Conservation (phyloP, 2,888 invertebrate species). For the Drosophila ochracea region DNA sequence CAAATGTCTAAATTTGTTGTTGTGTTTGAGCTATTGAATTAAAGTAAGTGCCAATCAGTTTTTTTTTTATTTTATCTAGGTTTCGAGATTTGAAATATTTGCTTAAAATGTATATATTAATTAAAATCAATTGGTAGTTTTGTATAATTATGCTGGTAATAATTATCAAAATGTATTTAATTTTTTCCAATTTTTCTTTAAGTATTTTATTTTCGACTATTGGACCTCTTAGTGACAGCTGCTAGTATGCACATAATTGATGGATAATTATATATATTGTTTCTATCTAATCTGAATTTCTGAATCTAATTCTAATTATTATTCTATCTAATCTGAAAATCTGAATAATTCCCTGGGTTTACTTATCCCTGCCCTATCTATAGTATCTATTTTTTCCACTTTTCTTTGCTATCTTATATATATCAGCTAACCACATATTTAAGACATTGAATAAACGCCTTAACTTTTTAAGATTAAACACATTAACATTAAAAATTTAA, state of each 20-base stretch:
- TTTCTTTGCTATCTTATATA: neutral
- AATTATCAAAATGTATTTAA: neutral
- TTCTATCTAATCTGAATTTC: neutral
- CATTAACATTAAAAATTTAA: neutral
- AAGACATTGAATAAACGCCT: neutral
- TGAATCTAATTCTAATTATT: too few relatives aligned
- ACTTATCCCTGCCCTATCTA: neutral
- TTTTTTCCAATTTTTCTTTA: neutral
- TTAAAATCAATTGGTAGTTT: neutral
- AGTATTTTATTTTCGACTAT: neutral
- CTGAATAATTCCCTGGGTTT: neutral
- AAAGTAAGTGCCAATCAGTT: neutral
- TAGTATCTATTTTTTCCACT: rapidly evolving
- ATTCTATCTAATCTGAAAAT: neutral
- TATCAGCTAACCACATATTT: rapidly evolving
- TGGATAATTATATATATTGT: too few relatives aligned
- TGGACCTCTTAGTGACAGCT: neutral
- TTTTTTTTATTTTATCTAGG: neutral
- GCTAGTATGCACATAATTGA: neutral
- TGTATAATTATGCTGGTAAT: neutral
- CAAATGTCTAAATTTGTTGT: neutral
- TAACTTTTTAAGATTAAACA: neutral
- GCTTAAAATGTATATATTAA: neutral
- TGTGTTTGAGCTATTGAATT: neutral
- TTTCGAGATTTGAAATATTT: neutral